phyloP scores from a whole-genome alignment of 2,888 invertebrate genomes.

The Mythimna vitellina region DNA sequence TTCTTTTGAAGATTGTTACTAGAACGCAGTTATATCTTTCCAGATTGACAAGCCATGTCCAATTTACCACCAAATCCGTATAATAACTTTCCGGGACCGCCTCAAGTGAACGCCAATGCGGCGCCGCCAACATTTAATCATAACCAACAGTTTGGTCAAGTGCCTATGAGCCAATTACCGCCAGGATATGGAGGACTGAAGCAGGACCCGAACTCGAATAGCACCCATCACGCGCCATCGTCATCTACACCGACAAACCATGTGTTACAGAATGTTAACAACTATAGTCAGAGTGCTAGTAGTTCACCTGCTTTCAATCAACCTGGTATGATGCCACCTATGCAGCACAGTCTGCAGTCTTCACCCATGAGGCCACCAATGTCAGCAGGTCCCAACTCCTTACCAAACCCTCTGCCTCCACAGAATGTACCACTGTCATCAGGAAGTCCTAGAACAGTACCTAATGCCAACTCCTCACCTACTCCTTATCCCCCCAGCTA shows the following conservation, averaged over 20 bases:
- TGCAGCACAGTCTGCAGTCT: slow-evolving; percentile 73
- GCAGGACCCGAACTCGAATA: slow-evolving; percentile 85
- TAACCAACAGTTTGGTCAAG: slow-evolving; percentile 76
- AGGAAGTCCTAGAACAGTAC: slow-evolving; percentile 69
- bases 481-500: slow-evolving; percentile 75
- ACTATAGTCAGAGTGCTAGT: slow-evolving; percentile 82
- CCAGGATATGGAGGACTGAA: slow-evolving; percentile 78
- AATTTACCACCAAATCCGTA: slow-evolving; percentile 86
- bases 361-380: slow-evolving; percentile 75
- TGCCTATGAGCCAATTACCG: slow-evolving; percentile 79
- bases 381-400: slow-evolving; percentile 58
- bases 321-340: slow-evolving; percentile 76
- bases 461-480: slow-evolving; percentile 74
- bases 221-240: slow-evolving; percentile 73
- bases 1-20: slow-evolving; percentile 46
- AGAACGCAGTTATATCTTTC: slow-evolving; percentile 72
- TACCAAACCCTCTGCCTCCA: slow-evolving; percentile 69
- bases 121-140: slow-evolving; percentile 73
- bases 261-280: slow-evolving; percentile 76
- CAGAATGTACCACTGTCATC: slow-evolving; percentile 71
- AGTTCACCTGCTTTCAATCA: slow-evolving; percentile 87
- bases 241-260: slow-evolving; percentile 70
- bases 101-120: slow-evolving; percentile 76
- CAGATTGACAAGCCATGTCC: slow-evolving; percentile 88
- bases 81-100: slow-evolving; percentile 77